These are phyloP conservation scores for Carterocephalus palaemon DNA, from an alignment of 2,888 invertebrate genomes.

Conservation along the genomic window DNA sequence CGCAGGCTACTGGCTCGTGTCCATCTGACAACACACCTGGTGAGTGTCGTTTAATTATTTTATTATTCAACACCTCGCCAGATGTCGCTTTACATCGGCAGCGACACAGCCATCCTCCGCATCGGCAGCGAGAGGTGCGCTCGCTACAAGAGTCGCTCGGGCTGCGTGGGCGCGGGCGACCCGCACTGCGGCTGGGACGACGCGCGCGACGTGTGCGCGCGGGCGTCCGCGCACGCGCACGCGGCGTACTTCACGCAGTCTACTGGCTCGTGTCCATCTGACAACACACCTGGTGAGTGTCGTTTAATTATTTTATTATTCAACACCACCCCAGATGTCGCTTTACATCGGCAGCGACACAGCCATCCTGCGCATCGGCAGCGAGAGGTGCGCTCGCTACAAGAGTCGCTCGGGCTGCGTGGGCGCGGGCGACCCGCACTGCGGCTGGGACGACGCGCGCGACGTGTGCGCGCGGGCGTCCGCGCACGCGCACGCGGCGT, in stretches of 20 bases:
- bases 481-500: slow-evolving; percentile 81
- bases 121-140: slow-evolving; percentile 88
- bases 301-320: not conserved
- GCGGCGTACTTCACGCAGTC: slow-evolving; percentile 90
- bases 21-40: slow-evolving; percentile 33
- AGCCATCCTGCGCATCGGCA: slow-evolving; percentile 84
- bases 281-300: slow-evolving; percentile 32
- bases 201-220: slow-evolving; percentile 84
- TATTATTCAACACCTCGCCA: slow-evolving; percentile 41
- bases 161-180: too few species aligned
- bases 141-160: slow-evolving; percentile 84
- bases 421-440: slow-evolving; percentile 94
- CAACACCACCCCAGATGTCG: slow-evolving; percentile 80
- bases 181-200: too few species aligned
- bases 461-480: slow-evolving; percentile 84
- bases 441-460: slow-evolving; percentile 92
- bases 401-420: slow-evolving; percentile 84
- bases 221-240: slow-evolving; percentile 74
- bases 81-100: slow-evolving; percentile 88
- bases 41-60: slow-evolving; percentile 12
- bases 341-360: slow-evolving; percentile 86
- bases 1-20: slow-evolving; percentile 81
- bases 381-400: slow-evolving; percentile 88
- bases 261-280: slow-evolving; percentile 64
- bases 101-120: slow-evolving; percentile 81